Evolutionary conservation across 2,888 invertebrate species (phyloP).

Genomic region (Agonopterix arenella): DNA sequence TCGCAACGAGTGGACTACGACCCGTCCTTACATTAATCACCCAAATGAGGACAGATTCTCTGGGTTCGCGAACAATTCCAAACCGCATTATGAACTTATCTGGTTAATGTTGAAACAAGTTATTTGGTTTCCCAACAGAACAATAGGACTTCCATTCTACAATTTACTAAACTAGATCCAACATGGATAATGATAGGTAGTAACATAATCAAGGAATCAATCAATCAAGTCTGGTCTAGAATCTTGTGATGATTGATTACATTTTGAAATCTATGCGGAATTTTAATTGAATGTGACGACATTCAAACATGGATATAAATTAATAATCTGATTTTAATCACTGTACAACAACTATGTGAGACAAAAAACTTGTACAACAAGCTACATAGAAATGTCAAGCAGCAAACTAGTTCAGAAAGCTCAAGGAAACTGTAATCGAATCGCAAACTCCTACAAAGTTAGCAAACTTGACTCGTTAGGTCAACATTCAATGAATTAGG

Average conservation of each 20-base stretch:
- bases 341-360: constrained; percentile 2
- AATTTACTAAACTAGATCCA: constrained; percentile 5
- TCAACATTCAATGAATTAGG: constrained; percentile 8
- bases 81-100: constrained; percentile 12
- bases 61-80: constrained; percentile 17
- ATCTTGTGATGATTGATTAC: too few relatives aligned
- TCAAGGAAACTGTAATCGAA: not conserved
- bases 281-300: too few relatives aligned
- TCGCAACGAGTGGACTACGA: constrained; percentile 28
- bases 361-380: not conserved
- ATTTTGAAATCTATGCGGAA: too few relatives aligned
- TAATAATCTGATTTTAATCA: constrained; percentile 7
- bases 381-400: not conserved
- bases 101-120: constrained; percentile 14
- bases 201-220: not conserved
- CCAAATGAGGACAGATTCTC: constrained; percentile 35
- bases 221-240: too few relatives aligned
- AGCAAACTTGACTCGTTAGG: not conserved
- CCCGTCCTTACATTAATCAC: constrained; percentile 51
- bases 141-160: constrained; percentile 4
- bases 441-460: not conserved
- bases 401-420: not conserved
- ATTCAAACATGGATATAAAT: too few relatives aligned
- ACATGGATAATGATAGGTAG: not conserved
- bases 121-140: constrained; percentile 8